Conservation (phyloP, 1,140 invertebrate genomes). For the Nylanderia fulva region DNA sequence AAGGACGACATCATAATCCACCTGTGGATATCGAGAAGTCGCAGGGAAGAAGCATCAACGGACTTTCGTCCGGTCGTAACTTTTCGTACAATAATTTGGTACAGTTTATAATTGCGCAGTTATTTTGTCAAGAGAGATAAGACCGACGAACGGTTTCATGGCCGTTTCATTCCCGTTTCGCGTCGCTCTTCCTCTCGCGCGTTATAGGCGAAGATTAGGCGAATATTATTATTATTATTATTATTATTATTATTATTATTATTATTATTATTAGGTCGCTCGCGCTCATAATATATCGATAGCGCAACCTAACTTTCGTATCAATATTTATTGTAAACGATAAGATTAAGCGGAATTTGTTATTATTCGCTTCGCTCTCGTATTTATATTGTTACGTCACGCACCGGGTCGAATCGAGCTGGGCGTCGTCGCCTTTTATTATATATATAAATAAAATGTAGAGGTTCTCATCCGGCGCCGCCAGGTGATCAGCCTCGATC, state of each 20-base stretch:
- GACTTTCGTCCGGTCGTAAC: background rate
- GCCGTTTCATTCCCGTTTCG: constrained; percentile 25
- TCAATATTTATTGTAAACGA: constrained; percentile 84
- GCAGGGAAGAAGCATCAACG: background rate
- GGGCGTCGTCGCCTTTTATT: constrained; percentile 62
- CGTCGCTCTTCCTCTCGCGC: background rate
- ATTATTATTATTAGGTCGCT: constrained; percentile 77
- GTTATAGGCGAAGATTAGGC: constrained; percentile 35
- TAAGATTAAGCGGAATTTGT: constrained; percentile 83
- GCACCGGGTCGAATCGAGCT: constrained; percentile 62
- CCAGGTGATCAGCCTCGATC: background rate
- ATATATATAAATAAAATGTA: constrained; percentile 49
- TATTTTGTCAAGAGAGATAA: constrained; percentile 80
- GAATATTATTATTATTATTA: too few species aligned
- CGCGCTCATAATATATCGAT: constrained; percentile 68
- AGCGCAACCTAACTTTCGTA: constrained; percentile 79
- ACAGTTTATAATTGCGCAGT: constrained; percentile 77
- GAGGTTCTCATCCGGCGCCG: constrained; percentile 74
- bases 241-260: constrained; percentile 83
- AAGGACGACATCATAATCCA: background rate
- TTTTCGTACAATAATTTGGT: background rate
- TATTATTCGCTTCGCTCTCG: constrained; percentile 70
- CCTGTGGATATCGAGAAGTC: background rate
- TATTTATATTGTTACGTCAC: constrained; percentile 84
- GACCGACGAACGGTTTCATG: constrained; percentile 43